Evolutionary conservation across 2,113 vertebrate genomes (phyloP).

Genomic region (Nothocercus julius): DNA sequence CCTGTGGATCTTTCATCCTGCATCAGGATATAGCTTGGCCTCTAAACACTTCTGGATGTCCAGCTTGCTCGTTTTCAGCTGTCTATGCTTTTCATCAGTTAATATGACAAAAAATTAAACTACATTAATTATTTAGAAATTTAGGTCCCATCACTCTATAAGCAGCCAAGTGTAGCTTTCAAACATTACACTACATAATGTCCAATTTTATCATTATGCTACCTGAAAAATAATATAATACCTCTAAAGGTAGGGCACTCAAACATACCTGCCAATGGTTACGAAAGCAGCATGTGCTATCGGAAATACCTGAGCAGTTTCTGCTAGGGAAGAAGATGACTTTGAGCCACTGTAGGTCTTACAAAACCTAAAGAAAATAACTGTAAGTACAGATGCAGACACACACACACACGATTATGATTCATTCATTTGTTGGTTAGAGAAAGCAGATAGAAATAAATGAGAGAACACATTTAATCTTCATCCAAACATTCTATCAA

Average conservation of each 20-base stretch:
- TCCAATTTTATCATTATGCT: neutral
- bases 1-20: neutral
- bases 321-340: neutral
- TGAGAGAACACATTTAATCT: neutral
- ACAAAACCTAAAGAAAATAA: neutral
- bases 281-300: neutral
- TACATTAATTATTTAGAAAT: neutral
- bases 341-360: neutral
- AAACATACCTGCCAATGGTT: neutral
- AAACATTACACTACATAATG: neutral
- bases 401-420: neutral
- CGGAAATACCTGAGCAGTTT: neutral
- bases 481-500: neutral
- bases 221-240: neutral
- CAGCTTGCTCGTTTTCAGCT: neutral
- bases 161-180: neutral
- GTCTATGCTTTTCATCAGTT: neutral
- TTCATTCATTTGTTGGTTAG: neutral
- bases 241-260: neutral
- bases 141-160: neutral
- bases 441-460: neutral
- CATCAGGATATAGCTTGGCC: neutral
- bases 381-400: neutral
- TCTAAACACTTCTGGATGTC: neutral
- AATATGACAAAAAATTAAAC: neutral